A percentile compares a stretch with the other conserved stretches of the same genome.
Evolutionary conservation across 2,797 vertebrate genomes (phyloP).

Genomic region (Adelosebastes latens): DNA sequence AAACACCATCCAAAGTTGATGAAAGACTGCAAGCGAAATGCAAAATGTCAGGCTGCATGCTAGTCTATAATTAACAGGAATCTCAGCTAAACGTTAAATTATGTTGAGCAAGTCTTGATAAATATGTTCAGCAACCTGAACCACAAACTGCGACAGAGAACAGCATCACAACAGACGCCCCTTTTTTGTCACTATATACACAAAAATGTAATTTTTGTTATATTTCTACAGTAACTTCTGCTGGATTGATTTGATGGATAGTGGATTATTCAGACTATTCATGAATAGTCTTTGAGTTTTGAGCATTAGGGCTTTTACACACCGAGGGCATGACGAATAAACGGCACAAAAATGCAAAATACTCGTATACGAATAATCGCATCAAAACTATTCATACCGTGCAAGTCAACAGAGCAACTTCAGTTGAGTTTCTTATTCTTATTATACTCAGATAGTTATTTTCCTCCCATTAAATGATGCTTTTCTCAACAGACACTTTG

Average conservation of each 20-base stretch:
- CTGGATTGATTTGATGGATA: not conserved
- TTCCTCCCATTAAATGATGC: not conserved
- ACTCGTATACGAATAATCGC: too few relatives aligned
- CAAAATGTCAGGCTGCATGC: constrained; percentile 16
- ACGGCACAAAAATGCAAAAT: too few relatives aligned
- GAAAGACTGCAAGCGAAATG: constrained; percentile 23
- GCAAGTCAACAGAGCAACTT: not conserved
- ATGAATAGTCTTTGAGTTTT: not conserved
- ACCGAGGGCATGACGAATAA: too few relatives aligned
- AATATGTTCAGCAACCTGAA: not conserved
- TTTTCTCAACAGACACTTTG: not conserved
- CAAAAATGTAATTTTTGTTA: not conserved
- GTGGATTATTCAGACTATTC: not conserved
- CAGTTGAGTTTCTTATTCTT: not conserved
- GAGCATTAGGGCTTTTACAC: not conserved
- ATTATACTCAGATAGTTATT: not conserved
- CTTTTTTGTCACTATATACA: not conserved
- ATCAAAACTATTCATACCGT: too few relatives aligned
- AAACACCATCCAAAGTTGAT: constrained; percentile 23
- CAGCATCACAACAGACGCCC: too few relatives aligned
- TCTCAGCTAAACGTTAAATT: constrained; percentile 11
- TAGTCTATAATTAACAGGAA: constrained; percentile 6
- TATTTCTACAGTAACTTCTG: not conserved
- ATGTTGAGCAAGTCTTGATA: not conserved
- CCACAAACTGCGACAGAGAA: not conserved